Evolutionary conservation across 2,888 invertebrate species (phyloP), one percentile per base, ranked within the genome.

Genomic region (Apotomis capreana): DNA sequence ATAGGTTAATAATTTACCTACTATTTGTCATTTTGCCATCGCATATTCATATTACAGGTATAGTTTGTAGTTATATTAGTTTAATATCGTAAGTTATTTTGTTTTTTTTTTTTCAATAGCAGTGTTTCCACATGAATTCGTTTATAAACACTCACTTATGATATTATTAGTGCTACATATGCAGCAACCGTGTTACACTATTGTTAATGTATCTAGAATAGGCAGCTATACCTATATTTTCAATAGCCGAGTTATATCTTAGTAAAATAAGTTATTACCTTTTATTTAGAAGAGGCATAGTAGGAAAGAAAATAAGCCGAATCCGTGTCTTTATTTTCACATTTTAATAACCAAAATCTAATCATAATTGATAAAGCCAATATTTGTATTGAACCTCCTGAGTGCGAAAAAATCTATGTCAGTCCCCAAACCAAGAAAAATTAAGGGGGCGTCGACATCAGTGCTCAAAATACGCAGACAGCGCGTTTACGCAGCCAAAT

Each of bases 11-110:
- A 26, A 15, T 57, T 1, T 26, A 26, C 2, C 26, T 26, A 26
- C 26, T 10, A 57, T 37, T 9, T 44, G n/a, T 59, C 36, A 37
- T 8, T 59, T 4, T 59, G 13, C 40, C 13, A 13, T 59, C 44
- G 44, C 44, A 59, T 59, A 58, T 58, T 58, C 37, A 37, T 65
- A n/a, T 49, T 65, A 65, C 65, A 65, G 65, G 65, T 55, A 57
- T 36, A 57, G 36, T 44, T 59, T 59, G 6, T 59, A 59, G 59
- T 13, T 59, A 8, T 36, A 9, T 57, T 59, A n/a, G 13, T 40
- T 59, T 5, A 2, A 59, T 40, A 59, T 3, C 4, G 40, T 54
- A 64, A 8, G 12, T 65, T 65, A 36, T 46, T 55, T 8, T 36
- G 6, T 37, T 6, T 15, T n/a, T 26, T 12, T 36, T 10, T 57